Percentiles rank a stretch among this genome's conserved stretches.
phyloP scores from a whole-genome alignment of 2,797 vertebrate genomes.

The Hirundo rustica region DNA sequence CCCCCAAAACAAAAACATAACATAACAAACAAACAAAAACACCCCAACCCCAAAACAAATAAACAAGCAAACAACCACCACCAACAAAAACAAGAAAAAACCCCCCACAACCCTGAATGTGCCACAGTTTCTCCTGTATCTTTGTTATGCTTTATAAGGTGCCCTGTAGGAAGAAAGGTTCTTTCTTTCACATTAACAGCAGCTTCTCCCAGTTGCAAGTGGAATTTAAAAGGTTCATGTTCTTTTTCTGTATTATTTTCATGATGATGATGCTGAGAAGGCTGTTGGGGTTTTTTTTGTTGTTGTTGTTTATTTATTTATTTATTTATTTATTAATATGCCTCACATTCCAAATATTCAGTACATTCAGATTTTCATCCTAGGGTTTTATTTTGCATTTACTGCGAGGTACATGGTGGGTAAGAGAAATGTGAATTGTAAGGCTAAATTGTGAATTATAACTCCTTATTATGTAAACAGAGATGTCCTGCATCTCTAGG shows the following conservation, averaged over 20 bases:
- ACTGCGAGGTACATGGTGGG: not conserved
- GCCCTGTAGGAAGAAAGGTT: too few species aligned
- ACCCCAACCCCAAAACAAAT: too few species aligned
- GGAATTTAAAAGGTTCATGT: not conserved
- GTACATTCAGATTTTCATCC: not conserved
- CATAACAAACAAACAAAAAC: too few species aligned
- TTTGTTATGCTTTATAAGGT: not conserved
- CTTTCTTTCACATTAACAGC: not conserved
- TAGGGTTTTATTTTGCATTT: not conserved
- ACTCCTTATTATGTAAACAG: not conserved
- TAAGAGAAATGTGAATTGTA: not conserved
- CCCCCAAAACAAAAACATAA: too few species aligned
- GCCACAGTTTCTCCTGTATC: not conserved
- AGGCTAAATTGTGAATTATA: not conserved
- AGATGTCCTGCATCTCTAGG: not conserved
- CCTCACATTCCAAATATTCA: not conserved
- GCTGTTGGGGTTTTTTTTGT: not conserved
- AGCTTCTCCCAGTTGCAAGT: not conserved
- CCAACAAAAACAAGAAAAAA: too few species aligned
- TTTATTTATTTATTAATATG: not conserved
- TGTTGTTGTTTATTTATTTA: not conserved
- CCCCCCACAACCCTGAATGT: not conserved
- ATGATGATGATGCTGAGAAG: not conserved
- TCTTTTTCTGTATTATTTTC: not conserved
- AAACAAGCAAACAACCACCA: too few species aligned